A percentile compares a stretch with the other conserved stretches of the same genome.
Evolutionary conservation across 2,113 vertebrate species (phyloP).

Genomic region (Prunella fulvescens): DNA sequence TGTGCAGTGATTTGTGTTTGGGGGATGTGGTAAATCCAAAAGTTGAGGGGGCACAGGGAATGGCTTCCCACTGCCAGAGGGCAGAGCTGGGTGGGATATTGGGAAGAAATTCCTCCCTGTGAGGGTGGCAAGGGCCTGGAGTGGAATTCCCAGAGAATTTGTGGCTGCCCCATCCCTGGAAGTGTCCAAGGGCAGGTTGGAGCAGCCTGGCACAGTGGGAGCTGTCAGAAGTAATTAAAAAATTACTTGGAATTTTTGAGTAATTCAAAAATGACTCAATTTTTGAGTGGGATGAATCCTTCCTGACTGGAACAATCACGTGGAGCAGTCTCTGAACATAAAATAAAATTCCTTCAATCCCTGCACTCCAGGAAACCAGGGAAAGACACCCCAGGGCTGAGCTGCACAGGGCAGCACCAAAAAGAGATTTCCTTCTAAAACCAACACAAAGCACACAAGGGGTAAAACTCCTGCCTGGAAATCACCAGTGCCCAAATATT

Average conservation of each 20-base stretch:
- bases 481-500: background rate
- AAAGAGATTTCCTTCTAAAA: background rate
- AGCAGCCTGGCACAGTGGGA: background rate
- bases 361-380: background rate
- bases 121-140: background rate
- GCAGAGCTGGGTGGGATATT: background rate
- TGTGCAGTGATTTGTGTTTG: background rate
- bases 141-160: background rate
- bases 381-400: background rate
- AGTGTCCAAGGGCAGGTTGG: background rate
- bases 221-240: no score
- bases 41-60: background rate
- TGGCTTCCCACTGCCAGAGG: background rate
- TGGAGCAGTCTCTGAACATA: background rate
- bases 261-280: background rate
- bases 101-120: background rate
- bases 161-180: background rate
- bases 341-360: background rate
- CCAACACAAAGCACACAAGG: rapidly evolving
- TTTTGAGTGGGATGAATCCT: background rate
- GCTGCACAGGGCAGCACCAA: background rate
- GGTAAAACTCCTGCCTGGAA: background rate
- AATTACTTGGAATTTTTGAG: no score
- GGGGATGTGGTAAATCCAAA: background rate
- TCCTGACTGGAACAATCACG: rapidly evolving